Evolutionary conservation across 2,113 vertebrate species (phyloP).

Genomic region (Apus apus): DNA sequence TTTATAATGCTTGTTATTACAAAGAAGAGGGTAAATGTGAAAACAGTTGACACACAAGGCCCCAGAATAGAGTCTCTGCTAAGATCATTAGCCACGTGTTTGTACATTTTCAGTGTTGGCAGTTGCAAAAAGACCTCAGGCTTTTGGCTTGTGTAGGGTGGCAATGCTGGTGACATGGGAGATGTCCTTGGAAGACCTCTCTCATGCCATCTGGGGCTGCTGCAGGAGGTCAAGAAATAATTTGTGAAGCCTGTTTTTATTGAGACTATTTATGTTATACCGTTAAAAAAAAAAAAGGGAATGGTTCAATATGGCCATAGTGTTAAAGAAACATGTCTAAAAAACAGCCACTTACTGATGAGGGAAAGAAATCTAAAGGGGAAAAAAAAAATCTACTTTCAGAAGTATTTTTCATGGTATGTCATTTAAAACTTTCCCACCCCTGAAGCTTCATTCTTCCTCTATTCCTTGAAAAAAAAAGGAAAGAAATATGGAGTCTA

Average conservation of each 20-base stretch:
- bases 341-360: background rate
- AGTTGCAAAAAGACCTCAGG: background rate
- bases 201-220: background rate
- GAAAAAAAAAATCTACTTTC: background rate
- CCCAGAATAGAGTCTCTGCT: background rate
- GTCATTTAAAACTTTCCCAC: background rate
- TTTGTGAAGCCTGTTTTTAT: background rate
- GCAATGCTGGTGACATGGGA: fast-evolving
- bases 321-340: background rate
- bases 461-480: background rate
- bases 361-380: background rate
- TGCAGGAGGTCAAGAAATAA: background rate
- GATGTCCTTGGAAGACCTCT: background rate
- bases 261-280: background rate
- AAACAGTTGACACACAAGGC: background rate
- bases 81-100: background rate
- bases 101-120: background rate
- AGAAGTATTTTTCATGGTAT: background rate
- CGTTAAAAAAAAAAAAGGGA: background rate
- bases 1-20: background rate
- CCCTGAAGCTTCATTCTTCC: background rate
- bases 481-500: background rate
- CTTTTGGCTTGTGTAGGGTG: background rate
- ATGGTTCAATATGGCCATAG: background rate
- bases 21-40: slow-evolving; percentile 21